Conservation (phyloP, 2,797 vertebrate species). For the Chiloscyllium punctatum region DNA sequence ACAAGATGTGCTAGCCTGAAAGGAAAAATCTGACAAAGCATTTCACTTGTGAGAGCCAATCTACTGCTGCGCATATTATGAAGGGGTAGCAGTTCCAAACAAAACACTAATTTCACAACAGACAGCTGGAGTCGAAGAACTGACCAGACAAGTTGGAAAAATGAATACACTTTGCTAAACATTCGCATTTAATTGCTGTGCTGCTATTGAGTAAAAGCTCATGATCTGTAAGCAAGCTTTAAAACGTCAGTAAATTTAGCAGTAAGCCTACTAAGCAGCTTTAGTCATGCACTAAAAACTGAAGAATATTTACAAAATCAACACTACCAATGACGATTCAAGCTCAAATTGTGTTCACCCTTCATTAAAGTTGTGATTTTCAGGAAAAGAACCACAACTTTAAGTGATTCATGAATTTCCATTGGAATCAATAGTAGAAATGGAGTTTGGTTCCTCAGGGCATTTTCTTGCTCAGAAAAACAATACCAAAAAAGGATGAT, state of each 20-base stretch:
- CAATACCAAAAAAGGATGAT: no score
- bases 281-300: neutral
- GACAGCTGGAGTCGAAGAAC: slow-evolving; percentile 42
- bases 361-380: no score
- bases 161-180: neutral
- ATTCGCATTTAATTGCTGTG: neutral
- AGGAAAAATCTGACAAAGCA: slow-evolving; percentile 62
- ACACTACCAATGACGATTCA: neutral
- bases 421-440: no score
- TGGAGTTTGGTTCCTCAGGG: no score
- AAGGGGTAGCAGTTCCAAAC: slow-evolving; percentile 46
- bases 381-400: no score
- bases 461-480: no score
- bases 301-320: neutral
- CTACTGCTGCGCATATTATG: slow-evolving; percentile 42
- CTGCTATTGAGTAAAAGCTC: neutral
- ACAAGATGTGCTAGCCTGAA: slow-evolving; percentile 52
- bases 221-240: neutral
- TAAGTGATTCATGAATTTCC: no score
- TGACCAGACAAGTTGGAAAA: slow-evolving; percentile 34
- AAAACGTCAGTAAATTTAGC: neutral
- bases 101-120: slow-evolving; percentile 44
- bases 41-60: slow-evolving; percentile 51
- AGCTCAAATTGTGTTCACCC: neutral
- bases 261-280: neutral